phyloP scores from a whole-genome alignment of 2,113 vertebrate species.

The Pseudopipra pipra region DNA sequence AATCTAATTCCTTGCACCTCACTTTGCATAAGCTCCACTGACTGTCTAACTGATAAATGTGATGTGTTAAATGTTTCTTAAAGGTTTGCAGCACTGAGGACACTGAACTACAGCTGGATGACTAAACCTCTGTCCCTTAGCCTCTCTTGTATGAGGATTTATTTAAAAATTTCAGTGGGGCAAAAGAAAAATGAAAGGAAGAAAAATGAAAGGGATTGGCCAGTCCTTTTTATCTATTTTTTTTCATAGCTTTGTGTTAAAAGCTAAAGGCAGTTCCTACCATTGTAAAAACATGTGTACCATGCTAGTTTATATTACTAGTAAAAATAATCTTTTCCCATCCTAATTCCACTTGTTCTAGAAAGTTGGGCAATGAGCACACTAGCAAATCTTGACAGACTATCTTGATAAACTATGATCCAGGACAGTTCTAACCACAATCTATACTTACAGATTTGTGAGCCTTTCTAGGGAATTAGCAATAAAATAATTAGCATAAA shows the following conservation, averaged over 20 bases:
- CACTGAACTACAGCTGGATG: not conserved
- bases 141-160: not conserved
- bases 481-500: not conserved
- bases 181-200: not conserved
- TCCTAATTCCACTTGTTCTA: not conserved
- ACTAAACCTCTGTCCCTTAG: not conserved
- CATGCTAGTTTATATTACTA: not conserved
- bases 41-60: not conserved
- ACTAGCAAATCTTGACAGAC: not conserved
- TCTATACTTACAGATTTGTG: not conserved
- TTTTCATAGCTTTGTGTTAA: not conserved
- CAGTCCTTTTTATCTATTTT: not conserved
- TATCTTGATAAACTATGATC: not conserved
- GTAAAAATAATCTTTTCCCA: not conserved
- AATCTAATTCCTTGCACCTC: not conserved
- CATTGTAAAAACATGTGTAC: not conserved
- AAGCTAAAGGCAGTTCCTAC: not conserved
- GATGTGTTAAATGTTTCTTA: not conserved
- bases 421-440: not conserved
- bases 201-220: not conserved
- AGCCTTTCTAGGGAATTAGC: not conserved
- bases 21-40: not conserved
- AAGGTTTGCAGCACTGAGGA: not conserved
- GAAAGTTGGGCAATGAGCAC: not conserved
- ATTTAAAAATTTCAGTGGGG: not conserved